These are phyloP conservation scores for Drosophila multiciliata DNA, from an alignment of 2,888 invertebrate species.

Conservation along the genomic window DNA sequence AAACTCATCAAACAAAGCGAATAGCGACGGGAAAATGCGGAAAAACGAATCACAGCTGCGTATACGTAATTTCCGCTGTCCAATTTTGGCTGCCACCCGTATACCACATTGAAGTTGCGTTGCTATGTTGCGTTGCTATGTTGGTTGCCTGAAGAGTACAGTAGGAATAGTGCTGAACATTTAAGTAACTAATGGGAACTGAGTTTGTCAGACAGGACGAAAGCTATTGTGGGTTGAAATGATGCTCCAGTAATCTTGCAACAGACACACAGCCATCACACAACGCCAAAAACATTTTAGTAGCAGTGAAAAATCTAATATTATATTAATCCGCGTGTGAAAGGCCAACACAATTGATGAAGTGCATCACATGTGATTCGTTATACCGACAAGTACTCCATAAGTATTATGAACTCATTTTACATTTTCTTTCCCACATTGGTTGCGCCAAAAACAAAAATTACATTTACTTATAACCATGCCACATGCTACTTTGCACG, in stretches of 20 bases:
- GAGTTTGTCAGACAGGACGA: background rate
- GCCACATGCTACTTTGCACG: conserved; percentile 45
- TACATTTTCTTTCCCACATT: background rate
- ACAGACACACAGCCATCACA: background rate
- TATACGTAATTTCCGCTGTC: conserved; percentile 32
- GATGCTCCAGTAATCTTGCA: conserved; percentile 2
- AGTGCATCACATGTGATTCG: conserved; percentile 38
- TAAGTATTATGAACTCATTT: conserved; percentile 5
- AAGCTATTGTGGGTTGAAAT: background rate
- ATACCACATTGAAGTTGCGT: background rate
- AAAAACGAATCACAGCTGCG: conserved; percentile 11
- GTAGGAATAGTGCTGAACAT: background rate
- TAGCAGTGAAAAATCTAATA: conserved; percentile 28
- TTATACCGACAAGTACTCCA: conserved; percentile 8
- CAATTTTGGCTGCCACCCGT: background rate
- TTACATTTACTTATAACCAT: conserved; percentile 31
- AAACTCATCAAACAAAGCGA: conserved; percentile 45
- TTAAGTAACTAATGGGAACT: background rate
- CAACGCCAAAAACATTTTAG: conserved; percentile 2
- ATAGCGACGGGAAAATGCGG: conserved; percentile 12
- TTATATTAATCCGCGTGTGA: conserved; percentile 18
- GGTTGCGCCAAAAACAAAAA: conserved; percentile 41
- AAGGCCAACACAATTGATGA: conserved; percentile 13
- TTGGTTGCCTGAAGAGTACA: too few species aligned
- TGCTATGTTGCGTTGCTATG: too few species aligned